Conservation (phyloP, 2,113 vertebrate genomes). For the Brachyhypopomus occidentalis region DNA sequence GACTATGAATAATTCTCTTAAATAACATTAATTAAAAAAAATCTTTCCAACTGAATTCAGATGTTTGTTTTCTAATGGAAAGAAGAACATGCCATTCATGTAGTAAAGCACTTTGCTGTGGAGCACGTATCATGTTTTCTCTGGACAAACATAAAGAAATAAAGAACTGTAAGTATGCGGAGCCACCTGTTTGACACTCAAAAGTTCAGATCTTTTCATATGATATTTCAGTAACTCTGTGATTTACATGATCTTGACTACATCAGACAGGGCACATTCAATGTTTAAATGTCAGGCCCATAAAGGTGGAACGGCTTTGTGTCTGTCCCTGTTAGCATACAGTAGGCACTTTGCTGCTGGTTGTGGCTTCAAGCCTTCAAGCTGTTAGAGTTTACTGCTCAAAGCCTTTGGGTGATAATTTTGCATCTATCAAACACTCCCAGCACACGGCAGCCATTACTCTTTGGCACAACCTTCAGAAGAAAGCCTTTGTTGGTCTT, state of each 20-base stretch:
- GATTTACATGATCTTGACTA: slow-evolving; percentile 55
- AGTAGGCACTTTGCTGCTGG: slow-evolving; percentile 18
- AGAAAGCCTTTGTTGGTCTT: slow-evolving; percentile 22
- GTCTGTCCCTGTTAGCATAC: slow-evolving; percentile 13
- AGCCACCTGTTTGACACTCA: too few species aligned
- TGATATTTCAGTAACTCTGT: slow-evolving; percentile 59
- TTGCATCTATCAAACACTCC: slow-evolving; percentile 19
- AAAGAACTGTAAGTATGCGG: too few species aligned
- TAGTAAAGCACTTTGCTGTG: too few species aligned
- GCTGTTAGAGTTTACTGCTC: slow-evolving; percentile 16
- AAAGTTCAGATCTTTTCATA: too few species aligned
- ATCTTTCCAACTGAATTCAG: too few species aligned
- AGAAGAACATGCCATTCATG: too few species aligned
- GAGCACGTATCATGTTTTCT: too few species aligned
- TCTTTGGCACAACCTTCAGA: slow-evolving; percentile 35
- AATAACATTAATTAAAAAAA: slow-evolving; percentile 45
- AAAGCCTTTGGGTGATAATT: slow-evolving; percentile 21
- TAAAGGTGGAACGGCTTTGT: slow-evolving; percentile 40
- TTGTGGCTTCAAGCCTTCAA: slow-evolving; percentile 31
- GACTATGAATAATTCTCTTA: neutral
- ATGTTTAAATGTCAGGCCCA: slow-evolving; percentile 52
- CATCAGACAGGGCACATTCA: slow-evolving; percentile 46
- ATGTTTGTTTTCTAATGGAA: too few species aligned
- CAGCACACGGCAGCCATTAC: slow-evolving; percentile 23
- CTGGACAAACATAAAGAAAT: too few species aligned